Conservation (phyloP, 1,140 invertebrate genomes). For the Wiebesia pumilae region DNA sequence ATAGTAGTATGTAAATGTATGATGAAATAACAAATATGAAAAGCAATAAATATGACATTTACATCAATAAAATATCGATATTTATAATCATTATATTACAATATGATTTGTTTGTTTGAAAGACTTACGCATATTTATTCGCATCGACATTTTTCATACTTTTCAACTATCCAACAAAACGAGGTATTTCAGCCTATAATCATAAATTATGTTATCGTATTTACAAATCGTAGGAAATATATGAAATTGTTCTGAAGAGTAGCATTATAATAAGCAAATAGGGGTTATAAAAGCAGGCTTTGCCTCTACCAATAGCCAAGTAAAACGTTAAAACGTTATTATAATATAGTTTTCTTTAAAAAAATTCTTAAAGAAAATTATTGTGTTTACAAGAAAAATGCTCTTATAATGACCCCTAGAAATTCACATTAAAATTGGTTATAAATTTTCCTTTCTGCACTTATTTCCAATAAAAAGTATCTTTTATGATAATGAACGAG, state of each 20-base stretch:
- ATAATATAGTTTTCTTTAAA: no score
- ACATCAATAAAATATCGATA: constrained; percentile 31
- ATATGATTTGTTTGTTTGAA: not conserved
- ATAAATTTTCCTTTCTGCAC: no score
- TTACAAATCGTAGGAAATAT: not conserved
- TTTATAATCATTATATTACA: constrained; percentile 25
- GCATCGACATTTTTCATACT: constrained; percentile 20
- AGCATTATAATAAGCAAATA: not conserved
- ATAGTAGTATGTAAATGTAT: constrained; percentile 31
- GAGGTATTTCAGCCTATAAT: not conserved
- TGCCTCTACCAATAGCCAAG: no score
- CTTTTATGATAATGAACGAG: no score
- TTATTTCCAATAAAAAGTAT: no score
- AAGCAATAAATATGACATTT: constrained; percentile 43
- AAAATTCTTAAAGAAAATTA: no score
- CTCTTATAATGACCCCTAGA: not conserved
- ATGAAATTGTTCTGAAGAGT: not conserved
- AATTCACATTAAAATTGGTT: not conserved
- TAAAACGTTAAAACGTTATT: no score
- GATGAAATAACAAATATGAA: constrained; percentile 42
- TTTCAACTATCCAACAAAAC: not conserved
- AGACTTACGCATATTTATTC: not conserved
- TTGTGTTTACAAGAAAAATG: no score
- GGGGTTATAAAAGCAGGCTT: no score
- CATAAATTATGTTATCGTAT: not conserved